Base-by-base conservation (phyloP, 2,113 vertebrate species). In the Oreochromis spilurus region DNA sequence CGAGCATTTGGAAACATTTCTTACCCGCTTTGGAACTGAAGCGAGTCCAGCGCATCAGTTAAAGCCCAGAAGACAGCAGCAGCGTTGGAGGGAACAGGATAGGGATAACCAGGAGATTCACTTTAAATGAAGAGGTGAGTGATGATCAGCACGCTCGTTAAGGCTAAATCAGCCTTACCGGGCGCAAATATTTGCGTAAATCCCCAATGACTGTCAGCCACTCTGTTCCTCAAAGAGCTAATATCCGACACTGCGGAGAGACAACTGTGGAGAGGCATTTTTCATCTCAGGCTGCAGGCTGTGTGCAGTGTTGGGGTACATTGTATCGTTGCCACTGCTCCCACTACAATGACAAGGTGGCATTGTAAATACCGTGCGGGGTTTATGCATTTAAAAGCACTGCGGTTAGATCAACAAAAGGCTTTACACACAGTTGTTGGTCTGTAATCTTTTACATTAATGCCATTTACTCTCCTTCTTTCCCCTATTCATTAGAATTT, bases 81-180 rank as follows among this genome's bases (percentile, higher is more conserved):
- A 57, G 70, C 67, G 16, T 45, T 38, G 43, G 65, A 83, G 34
- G 60, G 79, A 79, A 84, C 11, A 36, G 72, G 89, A 92, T 60
- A 50, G 72, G 72, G 81, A 92, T 67, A 55, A 82, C 67, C 92
- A 45, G 78, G 70, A 88, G 43, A 82, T 87, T 81, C 81, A 84
- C 82, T 85, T 86, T 31, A 67, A 84, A 83, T 77, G 79, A 85
- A 53, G 87, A 94, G 94, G 95, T 96, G 88, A 95, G 94, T 94
- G 79, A 83, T 50, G 43, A 43, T 53, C 52, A 29, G 8, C 36
- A 36, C 50, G 38, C 81, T 86, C 43, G 19, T 82, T 84, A 60
- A 3, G 50, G 26, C 8, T 7, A 19, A 79, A 88, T 79, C 70
- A 45, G 54, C 77, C 83, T 24, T 43, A 58, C 34, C 5, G 24